phyloP scores from a whole-genome alignment of 2,888 invertebrate species.

The Venusia cambrica region DNA sequence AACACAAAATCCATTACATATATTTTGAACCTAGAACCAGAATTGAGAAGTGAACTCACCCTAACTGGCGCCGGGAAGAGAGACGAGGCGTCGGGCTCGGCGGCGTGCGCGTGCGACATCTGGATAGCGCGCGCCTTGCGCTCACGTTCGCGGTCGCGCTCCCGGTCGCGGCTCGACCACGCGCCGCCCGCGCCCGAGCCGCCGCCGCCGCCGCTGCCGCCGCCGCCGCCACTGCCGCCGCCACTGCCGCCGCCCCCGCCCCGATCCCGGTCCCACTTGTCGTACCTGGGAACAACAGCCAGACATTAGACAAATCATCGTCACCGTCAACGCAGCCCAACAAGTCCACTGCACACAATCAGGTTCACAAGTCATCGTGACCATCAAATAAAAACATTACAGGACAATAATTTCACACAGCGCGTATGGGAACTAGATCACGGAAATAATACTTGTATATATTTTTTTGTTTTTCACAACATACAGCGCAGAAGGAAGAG shows the following conservation, averaged over 20 bases:
- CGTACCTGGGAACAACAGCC: constrained; percentile 72
- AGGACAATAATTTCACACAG: too few relatives aligned
- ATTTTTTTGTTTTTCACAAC: too few relatives aligned
- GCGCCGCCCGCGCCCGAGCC: constrained; percentile 42
- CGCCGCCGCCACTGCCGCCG: constrained; percentile 48
- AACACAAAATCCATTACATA: too few relatives aligned
- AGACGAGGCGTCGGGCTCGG: constrained; percentile 80
- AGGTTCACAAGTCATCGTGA: too few relatives aligned
- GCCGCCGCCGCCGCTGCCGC: constrained; percentile 36
- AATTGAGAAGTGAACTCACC: constrained; percentile 68
- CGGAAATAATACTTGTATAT: too few relatives aligned
- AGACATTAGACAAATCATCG: too few relatives aligned
- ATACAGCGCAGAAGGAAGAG: too few relatives aligned
- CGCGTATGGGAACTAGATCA: too few relatives aligned
- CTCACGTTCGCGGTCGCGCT: constrained; percentile 88
- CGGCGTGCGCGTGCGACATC: constrained; percentile 84
- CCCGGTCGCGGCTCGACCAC: constrained; percentile 81
- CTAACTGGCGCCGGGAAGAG: constrained; percentile 84
- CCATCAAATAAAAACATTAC: too few relatives aligned
- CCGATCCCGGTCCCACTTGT: constrained; percentile 76
- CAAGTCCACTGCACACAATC: too few relatives aligned
- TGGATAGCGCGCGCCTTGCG: constrained; percentile 88
- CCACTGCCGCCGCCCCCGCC: constrained; percentile 56
- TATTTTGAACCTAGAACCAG: too few relatives aligned
- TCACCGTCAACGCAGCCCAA: too few relatives aligned